Evolutionary conservation across 2,888 invertebrate species (phyloP).

Genomic region (Stomorhina lunata): DNA sequence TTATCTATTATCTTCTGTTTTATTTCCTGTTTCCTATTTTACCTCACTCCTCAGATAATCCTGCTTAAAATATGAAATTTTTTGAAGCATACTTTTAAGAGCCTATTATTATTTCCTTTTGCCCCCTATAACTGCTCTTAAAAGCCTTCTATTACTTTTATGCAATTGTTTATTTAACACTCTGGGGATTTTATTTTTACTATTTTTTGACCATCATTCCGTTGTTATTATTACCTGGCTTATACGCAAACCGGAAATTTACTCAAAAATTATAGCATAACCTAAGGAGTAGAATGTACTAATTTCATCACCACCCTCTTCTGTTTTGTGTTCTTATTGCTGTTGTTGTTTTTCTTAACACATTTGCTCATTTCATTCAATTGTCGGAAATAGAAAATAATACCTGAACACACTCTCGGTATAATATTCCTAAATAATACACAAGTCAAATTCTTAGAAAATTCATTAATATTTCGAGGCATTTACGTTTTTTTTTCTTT

Average conservation of each 20-base stretch:
- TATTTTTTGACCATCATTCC: slow-evolving; percentile 20
- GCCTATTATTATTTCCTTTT: neutral
- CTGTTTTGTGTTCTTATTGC: too few species aligned
- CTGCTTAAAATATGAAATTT: neutral
- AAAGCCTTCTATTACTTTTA: neutral
- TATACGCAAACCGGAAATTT: slow-evolving; percentile 32
- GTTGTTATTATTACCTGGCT: neutral
- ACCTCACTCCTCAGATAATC: neutral
- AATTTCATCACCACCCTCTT: slow-evolving; percentile 21
- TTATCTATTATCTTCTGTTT: neutral
- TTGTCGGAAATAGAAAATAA: slow-evolving; percentile 1
- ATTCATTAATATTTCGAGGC: slow-evolving; percentile 24
- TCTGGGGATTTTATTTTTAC: slow-evolving; percentile 35
- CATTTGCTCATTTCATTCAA: slow-evolving; percentile 34
- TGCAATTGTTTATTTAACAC: slow-evolving; percentile 48
- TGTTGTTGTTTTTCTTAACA: slow-evolving; percentile 1
- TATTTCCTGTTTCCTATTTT: neutral
- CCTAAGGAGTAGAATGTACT: neutral
- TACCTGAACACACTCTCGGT: neutral
- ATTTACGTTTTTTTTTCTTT: too few species aligned
- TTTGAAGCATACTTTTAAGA: slow-evolving; percentile 18
- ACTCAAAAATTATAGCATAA: slow-evolving; percentile 6
- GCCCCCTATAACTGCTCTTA: neutral
- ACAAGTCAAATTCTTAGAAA: slow-evolving; percentile 7
- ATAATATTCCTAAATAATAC: neutral